Percentiles rank a stretch among this genome's conserved stretches.
These are phyloP conservation scores for Phyllotis vaccarum DNA, from an alignment of 2,797 vertebrate species.

Conservation along the genomic window DNA sequence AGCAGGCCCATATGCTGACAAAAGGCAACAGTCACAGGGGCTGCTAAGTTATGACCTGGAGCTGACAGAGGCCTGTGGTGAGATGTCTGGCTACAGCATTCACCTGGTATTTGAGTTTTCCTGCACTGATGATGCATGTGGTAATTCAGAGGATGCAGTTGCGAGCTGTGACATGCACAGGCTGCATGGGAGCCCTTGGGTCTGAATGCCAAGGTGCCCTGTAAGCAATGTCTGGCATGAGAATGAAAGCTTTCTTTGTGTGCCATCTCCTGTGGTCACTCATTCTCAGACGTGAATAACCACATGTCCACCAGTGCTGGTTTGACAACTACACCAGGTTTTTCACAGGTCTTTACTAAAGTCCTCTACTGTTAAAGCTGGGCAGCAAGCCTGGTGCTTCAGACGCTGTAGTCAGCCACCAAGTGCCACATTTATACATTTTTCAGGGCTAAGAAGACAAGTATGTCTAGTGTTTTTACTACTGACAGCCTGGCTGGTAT, in stretches of 20 bases:
- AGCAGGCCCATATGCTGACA: background rate
- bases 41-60: background rate
- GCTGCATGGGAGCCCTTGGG: accelerated
- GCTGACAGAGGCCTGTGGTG: accelerated
- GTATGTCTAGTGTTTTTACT: background rate
- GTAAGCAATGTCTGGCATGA: accelerated
- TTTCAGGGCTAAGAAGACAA: background rate
- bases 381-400: background rate
- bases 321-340: background rate
- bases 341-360: background rate
- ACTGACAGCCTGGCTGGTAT: background rate
- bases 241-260: background rate
- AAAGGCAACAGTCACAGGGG: background rate
- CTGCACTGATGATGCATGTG: background rate
- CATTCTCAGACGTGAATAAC: background rate
- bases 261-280: accelerated
- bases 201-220: background rate
- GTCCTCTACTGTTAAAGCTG: background rate
- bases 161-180: accelerated
- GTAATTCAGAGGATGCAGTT: background rate
- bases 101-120: background rate
- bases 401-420: background rate
- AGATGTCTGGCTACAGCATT: background rate
- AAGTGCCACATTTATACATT: background rate
- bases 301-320: accelerated